Conservation (phyloP, 2,797 vertebrate species). For the Pempheris klunzingeri region DNA sequence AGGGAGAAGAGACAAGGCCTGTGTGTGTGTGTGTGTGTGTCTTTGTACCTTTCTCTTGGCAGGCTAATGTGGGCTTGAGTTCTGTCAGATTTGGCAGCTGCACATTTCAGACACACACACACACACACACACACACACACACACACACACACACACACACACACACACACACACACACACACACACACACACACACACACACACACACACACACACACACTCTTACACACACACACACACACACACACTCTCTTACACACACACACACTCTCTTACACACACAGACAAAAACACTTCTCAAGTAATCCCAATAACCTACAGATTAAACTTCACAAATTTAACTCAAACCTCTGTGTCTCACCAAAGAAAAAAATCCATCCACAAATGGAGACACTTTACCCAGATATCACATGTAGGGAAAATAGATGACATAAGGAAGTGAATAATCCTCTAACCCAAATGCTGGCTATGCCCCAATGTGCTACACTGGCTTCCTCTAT, state of each 20-base stretch:
- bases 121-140: conserved; percentile 29
- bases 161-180: too few relatives aligned
- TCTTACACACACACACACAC: conserved; percentile 24
- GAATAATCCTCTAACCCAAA: conserved; percentile 43
- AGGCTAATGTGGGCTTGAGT: conserved; percentile 79
- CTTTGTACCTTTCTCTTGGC: conserved; percentile 79
- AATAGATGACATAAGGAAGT: conserved; percentile 54
- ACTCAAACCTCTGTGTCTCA: conserved; percentile 25
- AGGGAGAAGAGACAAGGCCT: conserved; percentile 56
- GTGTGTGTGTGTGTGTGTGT: conserved; percentile 54
- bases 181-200: conserved; percentile 53
- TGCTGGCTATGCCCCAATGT: conserved; percentile 4
- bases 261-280: conserved; percentile 40
- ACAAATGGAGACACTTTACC: conserved; percentile 35
- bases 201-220: conserved; percentile 37
- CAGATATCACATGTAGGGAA: conserved; percentile 35
- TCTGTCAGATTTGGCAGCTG: conserved; percentile 81
- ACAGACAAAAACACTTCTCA: conserved; percentile 51
- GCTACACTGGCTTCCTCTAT: conserved; percentile 28
- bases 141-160: conserved; percentile 31
- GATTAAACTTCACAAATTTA: conserved; percentile 47
- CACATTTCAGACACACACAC: conserved; percentile 66
- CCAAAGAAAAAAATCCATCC: conserved; percentile 6
- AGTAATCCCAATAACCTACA: conserved; percentile 48
- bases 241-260: too few relatives aligned